Base-by-base conservation (phyloP, 2,797 vertebrate species). In the Allobates femoralis region DNA sequence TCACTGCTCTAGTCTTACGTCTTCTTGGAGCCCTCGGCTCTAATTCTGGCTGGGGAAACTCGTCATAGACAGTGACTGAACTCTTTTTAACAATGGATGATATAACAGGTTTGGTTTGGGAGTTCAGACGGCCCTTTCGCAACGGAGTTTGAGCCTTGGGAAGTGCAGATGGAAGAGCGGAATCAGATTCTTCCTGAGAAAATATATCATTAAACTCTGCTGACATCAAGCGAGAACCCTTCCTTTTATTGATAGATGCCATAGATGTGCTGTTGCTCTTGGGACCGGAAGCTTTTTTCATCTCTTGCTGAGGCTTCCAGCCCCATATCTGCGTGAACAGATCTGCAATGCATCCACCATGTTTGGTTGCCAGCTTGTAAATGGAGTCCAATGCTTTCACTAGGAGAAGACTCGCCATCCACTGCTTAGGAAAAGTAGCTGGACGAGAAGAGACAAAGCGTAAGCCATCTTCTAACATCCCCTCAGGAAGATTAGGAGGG, bases 41-140 rank as follows among this genome's bases (percentile, higher is more conserved):
- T 86, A 89, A 50, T 41, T 92, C 91, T 1, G 85, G 77, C 51
- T 81, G 62, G 0, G 93, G 92, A 6, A 86, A 93, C 58, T 85
- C 74, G 53, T 98, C 97, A 51, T 94, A 98, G 82, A 98, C 95
- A 0, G 95, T 94, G 89, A 98, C 97, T 7, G 94, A 93, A 2
- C 94, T 87, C 77, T 76, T 89, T 77, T 85, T 30, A 3, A 92
- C 90, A 0, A 89, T 32, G 2, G 83, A 95, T 8, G 88, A 46
- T 26, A 86, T 37, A 77, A 91, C 92, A 12, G 73, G 75, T 23
- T 81, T 88, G 2, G 41, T 69, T 2, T 89, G 91, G 8, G 88
- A 0, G 0, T 84, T 77, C 1, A 75, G 51, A 37, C 80, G 88
- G 11, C 88, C 18, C 23, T 69, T 92, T 30, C 92, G 93, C 53